Conservation (phyloP, 2,888 invertebrate species). For the Beris morrisii region DNA sequence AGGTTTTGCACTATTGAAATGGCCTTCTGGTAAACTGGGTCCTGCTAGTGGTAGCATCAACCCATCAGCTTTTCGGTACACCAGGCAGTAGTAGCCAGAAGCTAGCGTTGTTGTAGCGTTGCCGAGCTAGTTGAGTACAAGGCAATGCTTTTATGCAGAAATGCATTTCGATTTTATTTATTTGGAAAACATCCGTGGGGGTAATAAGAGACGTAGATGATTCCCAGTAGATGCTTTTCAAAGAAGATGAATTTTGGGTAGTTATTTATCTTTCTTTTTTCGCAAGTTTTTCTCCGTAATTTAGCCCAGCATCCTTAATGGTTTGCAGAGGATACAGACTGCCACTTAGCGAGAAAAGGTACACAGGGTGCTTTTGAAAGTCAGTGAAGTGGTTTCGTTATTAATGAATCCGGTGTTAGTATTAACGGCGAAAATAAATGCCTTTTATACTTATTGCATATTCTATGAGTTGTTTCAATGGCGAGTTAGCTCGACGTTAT, state of each 20-base stretch:
- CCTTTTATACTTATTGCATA: conserved; percentile 3
- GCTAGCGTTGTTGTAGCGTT: too few relatives aligned
- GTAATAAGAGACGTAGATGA: conserved; percentile 8
- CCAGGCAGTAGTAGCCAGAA: neutral
- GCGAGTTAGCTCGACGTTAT: too few relatives aligned
- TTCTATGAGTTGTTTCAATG: too few relatives aligned
- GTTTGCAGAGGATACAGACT: conserved; percentile 4
- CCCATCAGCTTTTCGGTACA: conserved; percentile 4
- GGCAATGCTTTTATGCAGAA: conserved; percentile 22
- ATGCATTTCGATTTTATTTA: conserved; percentile 26
- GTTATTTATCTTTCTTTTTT: conserved; percentile 24
- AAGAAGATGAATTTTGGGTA: conserved; percentile 26
- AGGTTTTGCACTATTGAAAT: conserved; percentile 17
- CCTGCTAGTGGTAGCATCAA: neutral
- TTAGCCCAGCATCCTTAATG: conserved; percentile 16
- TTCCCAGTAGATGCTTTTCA: neutral
- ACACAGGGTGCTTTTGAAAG: conserved; percentile 19
- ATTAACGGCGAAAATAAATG: conserved; percentile 27
- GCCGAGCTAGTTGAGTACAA: conserved; percentile 11
- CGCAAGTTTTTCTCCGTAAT: conserved; percentile 9
- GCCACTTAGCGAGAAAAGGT: conserved; percentile 4
- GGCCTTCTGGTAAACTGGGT: neutral
- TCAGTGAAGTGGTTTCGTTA: conserved; percentile 16
- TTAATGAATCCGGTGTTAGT: conserved; percentile 17
- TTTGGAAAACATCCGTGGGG: neutral